A percentile compares a stretch with the other conserved stretches of the same genome.
Conservation (phyloP, 2,113 vertebrate species). For the Smithornis capensis region DNA sequence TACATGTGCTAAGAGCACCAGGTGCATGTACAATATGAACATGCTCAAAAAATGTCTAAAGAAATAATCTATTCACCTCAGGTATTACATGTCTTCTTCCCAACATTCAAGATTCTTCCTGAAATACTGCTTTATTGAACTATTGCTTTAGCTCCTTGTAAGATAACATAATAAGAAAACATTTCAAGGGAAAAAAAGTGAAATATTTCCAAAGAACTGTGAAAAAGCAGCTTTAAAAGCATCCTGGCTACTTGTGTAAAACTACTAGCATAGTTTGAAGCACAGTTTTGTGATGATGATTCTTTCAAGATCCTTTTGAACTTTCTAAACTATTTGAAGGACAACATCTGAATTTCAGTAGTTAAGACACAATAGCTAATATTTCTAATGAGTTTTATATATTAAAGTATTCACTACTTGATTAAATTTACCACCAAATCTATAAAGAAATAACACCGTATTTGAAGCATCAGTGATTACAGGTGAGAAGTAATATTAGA, state of each 20-base stretch:
- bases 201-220: background rate
- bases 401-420: background rate
- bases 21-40: background rate
- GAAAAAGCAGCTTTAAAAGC: background rate
- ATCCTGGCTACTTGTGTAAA: background rate
- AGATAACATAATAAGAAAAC: conserved; percentile 9
- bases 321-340: background rate
- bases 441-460: background rate
- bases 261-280: background rate
- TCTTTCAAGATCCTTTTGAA: background rate
- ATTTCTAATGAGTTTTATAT: background rate
- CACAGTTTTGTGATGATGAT: background rate
- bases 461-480: background rate
- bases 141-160: background rate
- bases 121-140: background rate
- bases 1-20: background rate
- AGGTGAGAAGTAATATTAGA: background rate
- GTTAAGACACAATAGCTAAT: background rate
- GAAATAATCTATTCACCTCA: conserved; percentile 20
- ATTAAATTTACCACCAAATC: background rate
- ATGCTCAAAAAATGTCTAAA: background rate
- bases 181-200: background rate
- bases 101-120: background rate
- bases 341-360: background rate
- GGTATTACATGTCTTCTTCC: background rate